Conservation (phyloP, 2,888 invertebrate genomes). For the Zaprionus bogoriensis region DNA sequence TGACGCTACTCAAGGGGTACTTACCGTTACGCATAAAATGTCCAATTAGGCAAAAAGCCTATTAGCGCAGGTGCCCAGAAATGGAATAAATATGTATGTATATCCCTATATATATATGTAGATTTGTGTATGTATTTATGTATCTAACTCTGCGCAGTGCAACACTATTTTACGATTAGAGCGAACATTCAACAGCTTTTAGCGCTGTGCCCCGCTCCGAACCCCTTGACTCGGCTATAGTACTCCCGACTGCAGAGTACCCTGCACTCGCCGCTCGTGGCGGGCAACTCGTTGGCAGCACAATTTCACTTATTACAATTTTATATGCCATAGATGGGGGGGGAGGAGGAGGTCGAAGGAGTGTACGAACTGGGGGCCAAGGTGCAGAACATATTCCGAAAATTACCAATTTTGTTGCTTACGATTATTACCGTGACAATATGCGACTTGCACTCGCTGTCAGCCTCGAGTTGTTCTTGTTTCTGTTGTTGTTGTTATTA, state of each 20-base stretch:
- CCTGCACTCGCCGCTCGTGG: neutral
- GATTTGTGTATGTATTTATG: no score
- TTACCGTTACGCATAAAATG: constrained; percentile 57
- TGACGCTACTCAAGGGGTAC: constrained; percentile 20
- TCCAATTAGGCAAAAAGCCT: constrained; percentile 74
- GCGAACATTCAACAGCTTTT: constrained; percentile 60
- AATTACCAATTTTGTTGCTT: constrained; percentile 78
- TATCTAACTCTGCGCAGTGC: constrained; percentile 32
- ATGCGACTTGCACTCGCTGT: constrained; percentile 41
- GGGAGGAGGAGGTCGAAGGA: neutral
- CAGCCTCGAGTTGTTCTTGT: constrained; percentile 14
- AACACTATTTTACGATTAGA: constrained; percentile 74
- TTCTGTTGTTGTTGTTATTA: constrained; percentile 46
- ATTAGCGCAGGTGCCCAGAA: constrained; percentile 35
- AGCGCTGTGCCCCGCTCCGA: constrained; percentile 18
- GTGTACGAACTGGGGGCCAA: neutral
- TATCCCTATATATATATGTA: no score
- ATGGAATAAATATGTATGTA: constrained; percentile 12
- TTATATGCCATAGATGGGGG: constrained; percentile 57
- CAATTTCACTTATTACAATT: constrained; percentile 76
- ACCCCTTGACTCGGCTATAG: no score
- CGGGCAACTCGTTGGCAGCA: constrained; percentile 23
- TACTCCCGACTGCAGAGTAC: neutral
- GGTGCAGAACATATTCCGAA: constrained; percentile 64
- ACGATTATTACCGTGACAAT: constrained; percentile 74